These are phyloP conservation scores for Meriones unguiculatus DNA, from an alignment of 2,113 vertebrate genomes.

Conservation along the genomic window DNA sequence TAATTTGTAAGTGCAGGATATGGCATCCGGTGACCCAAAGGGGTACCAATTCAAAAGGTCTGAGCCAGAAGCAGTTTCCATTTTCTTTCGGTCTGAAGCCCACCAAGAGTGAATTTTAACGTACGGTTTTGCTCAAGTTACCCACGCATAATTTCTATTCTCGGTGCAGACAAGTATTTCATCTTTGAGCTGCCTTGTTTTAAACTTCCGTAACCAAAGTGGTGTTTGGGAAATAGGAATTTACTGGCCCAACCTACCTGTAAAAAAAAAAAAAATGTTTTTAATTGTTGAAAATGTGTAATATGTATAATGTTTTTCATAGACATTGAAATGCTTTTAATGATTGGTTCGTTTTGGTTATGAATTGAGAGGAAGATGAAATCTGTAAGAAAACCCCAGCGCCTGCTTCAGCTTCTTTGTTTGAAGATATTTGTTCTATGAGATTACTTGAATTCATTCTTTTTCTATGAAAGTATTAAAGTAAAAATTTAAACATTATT, in stretches of 20 bases:
- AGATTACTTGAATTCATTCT: background rate
- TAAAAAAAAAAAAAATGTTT: background rate
- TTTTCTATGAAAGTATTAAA: background rate
- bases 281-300: conserved; percentile 4
- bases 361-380: background rate
- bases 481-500: conserved; percentile 5
- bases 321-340: background rate
- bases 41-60: background rate
- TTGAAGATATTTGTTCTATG: background rate
- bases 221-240: background rate
- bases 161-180: background rate
- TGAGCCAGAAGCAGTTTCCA: too few relatives aligned
- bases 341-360: background rate
- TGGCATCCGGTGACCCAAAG: background rate
- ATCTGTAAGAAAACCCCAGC: background rate
- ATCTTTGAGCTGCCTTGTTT: background rate
- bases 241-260: background rate
- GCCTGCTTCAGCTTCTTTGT: conserved; percentile 66
- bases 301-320: background rate
- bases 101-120: background rate
- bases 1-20: background rate
- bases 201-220: conserved; percentile 25
- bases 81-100: background rate
- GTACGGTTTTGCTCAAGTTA: background rate
- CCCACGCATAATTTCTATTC: background rate